Evolutionary conservation across 2,113 vertebrate species (phyloP), one percentile per base, ranked within the genome.

Genomic region (Myrmecobius fasciatus): DNA sequence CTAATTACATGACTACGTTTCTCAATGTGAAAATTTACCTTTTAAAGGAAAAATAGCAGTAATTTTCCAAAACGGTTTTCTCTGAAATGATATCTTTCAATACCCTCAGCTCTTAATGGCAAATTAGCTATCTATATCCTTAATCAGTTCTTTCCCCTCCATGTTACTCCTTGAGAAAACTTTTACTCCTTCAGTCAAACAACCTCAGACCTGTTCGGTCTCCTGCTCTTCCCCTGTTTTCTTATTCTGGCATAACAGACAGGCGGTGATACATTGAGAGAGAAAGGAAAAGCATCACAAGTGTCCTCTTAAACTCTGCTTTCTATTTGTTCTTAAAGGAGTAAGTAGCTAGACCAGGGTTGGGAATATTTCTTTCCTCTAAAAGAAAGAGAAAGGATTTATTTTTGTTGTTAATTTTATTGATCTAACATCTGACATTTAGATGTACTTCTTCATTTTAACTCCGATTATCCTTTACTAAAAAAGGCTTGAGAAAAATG

Each of bases 11-110:
- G 52, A 95, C 5, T 49, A 3, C 52, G 4, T 88, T 94, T 93
- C 93, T 96, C 31, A 95, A 95, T 60, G 53, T 22, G 94, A 97
- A 14, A 36, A 53, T 53, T 95, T 94, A 90, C 91, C 3, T 47
- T 90, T 91, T 91, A 75, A 3, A 26, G 75, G 67, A 83, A 51
- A 92, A 94, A 95, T 91, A 91, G 47, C 6, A 12, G 0, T 26
- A 43, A 53, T 91, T 96, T 94, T 88, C 4, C 7, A 3, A 92
- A 31, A 52, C 0, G 4, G 47, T n/a, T 96, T 92, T 96, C 28
- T 28, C 90, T 60, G 52, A 56, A 48, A n/a, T 25, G 60, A 25
- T 91, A 49, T 25, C 90, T 97, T 93, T 54, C 92, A 93, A 8
- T 25, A 8, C 75, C 95, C 67, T 89, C 8, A 93, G 93, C 93